Evolutionary conservation across 1,140 invertebrate genomes (phyloP).

Genomic region (Hyles euphorbiae): DNA sequence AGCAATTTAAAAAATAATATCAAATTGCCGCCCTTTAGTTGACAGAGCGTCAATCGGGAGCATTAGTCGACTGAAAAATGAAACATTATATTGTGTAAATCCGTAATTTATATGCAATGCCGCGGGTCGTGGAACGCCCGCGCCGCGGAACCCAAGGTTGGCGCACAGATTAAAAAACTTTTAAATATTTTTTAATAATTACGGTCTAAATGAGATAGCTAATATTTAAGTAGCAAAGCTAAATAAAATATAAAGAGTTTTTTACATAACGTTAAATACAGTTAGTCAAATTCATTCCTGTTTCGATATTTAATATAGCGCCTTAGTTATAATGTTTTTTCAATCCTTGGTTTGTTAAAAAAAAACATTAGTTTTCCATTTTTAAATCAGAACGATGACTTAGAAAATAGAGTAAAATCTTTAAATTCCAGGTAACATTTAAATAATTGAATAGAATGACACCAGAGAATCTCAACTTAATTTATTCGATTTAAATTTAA

Average conservation of each 20-base stretch:
- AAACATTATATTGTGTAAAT: slow-evolving; percentile 63
- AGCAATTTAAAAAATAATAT: slow-evolving; percentile 5
- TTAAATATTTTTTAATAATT: background rate
- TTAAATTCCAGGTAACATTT: too few relatives aligned
- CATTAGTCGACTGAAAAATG: slow-evolving; percentile 64
- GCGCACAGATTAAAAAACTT: slow-evolving; percentile 8
- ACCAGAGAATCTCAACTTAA: too few relatives aligned
- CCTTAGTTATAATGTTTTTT: too few relatives aligned
- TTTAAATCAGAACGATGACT: too few relatives aligned
- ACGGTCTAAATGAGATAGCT: background rate
- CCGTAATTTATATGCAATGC: slow-evolving; percentile 70
- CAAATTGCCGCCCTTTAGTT: background rate
- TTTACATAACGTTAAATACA: background rate
- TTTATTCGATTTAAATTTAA: too few relatives aligned
- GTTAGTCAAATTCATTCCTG: too few relatives aligned
- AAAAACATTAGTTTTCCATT: too few relatives aligned
- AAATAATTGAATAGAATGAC: too few relatives aligned
- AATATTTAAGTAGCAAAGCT: background rate
- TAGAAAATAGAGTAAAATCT: too few relatives aligned
- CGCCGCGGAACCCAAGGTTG: slow-evolving; percentile 26
- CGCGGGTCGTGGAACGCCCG: slow-evolving; percentile 39
- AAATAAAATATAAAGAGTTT: background rate
- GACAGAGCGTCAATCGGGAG: slow-evolving; percentile 38
- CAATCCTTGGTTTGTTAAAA: too few relatives aligned
- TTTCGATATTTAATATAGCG: too few relatives aligned